Conservation (phyloP, 64 coral and sea anemone genomes). For the Actinia equina region DNA sequence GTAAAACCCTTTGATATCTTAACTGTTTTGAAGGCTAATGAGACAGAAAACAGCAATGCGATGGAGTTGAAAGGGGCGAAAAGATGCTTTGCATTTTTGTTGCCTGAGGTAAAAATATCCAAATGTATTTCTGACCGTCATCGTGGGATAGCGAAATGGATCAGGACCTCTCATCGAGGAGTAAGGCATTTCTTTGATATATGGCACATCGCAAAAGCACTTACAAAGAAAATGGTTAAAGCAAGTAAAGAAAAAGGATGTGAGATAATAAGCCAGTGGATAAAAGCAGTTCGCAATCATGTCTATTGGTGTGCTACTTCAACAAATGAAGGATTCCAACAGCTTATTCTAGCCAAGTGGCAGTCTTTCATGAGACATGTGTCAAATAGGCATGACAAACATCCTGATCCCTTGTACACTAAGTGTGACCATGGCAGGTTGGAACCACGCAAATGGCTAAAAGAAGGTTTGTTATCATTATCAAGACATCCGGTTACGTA, state of each 20-base stretch:
- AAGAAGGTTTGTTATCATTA: not conserved
- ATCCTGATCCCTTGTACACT: constrained; percentile 21
- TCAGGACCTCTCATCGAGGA: not conserved
- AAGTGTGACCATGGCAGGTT: constrained; percentile 6
- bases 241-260: constrained; percentile 32
- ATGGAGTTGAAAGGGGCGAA: constrained; percentile 54
- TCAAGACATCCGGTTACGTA: no score
- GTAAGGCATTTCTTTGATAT: constrained; percentile 43
- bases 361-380: constrained; percentile 21
- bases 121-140: constrained; percentile 44
- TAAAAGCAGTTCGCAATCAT: constrained; percentile 13
- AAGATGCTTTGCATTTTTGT: constrained; percentile 8
- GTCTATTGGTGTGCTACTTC: constrained; percentile 38
- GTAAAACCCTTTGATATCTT: no score
- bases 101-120: not conserved
- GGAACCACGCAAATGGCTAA: not conserved
- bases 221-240: constrained; percentile 11
- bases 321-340: not conserved
- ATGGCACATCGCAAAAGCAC: constrained; percentile 34
- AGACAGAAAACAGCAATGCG: constrained; percentile 36
- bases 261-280: constrained; percentile 2
- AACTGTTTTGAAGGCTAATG: no score
- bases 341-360: constrained; percentile 22
- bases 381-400: not conserved
- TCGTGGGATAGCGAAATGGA: constrained; percentile 51